Percentiles rank a stretch among this genome's conserved stretches.
Evolutionary conservation across 2,797 vertebrate species (phyloP).

Genomic region (Fratercula arctica): DNA sequence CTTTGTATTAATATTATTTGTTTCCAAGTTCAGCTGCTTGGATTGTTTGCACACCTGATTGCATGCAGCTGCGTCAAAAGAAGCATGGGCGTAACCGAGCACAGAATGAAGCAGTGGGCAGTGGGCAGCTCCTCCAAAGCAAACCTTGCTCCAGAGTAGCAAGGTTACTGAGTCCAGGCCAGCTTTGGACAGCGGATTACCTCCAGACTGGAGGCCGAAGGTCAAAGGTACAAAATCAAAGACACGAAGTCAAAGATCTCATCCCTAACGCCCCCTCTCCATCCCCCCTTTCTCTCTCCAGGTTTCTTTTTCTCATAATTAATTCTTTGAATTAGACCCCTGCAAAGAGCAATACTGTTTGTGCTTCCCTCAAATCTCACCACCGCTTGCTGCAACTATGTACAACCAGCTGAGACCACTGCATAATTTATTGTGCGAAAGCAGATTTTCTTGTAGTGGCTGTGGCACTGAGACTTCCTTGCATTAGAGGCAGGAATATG

Average conservation of each 20-base stretch:
- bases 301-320: not conserved
- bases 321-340: not conserved
- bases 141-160: not conserved
- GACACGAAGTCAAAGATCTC: not conserved
- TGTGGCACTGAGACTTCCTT: not conserved
- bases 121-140: not conserved
- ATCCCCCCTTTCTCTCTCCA: not conserved
- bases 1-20: not conserved
- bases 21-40: not conserved
- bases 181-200: not conserved
- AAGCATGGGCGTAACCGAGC: not conserved
- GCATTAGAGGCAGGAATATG: not conserved
- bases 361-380: not conserved
- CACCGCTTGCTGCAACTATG: not conserved
- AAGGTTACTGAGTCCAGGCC: not conserved
- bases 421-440: not conserved
- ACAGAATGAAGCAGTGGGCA: not conserved
- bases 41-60: not conserved
- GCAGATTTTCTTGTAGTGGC: not conserved
- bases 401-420: not conserved
- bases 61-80: not conserved
- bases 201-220: not conserved
- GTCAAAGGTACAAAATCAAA: not conserved
- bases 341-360: not conserved
- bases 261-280: fast-evolving